Evolutionary conservation across 2,888 invertebrate genomes (phyloP), one percentile per base, ranked within the genome.

Genomic region (Pterobdella sp.): DNA sequence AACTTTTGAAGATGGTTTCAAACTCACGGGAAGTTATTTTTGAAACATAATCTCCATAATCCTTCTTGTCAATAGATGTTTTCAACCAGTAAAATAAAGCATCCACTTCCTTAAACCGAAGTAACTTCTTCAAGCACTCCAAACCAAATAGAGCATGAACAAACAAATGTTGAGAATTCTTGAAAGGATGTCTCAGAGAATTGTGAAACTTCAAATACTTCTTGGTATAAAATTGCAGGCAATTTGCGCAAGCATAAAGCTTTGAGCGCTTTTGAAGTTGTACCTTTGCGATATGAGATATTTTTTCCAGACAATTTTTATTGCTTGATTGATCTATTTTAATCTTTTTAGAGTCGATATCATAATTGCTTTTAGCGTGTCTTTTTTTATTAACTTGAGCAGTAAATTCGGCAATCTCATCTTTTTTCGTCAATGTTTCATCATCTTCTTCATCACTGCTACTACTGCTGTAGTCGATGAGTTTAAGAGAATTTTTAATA

Each of bases 381-480:
- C 26, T 22, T 26, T 42, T 42, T 42, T 42, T 42, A 42, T 22
- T 42, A 42, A 14, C 26, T n/a, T n/a, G n/a, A n/a, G n/a, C n/a
- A n/a, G n/a, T n/a, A n/a, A n/a, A n/a, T n/a, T n/a, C n/a, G n/a
- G n/a, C n/a, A n/a, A n/a, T 56, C 60, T 22, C 60, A 56, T 14
- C n/a, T 22, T n/a, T 3, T 22, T n/a, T 3, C 18, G 3, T 22
- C n/a, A 56, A 26, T 56, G 14, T 26, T 22, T 56, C 60, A 56
- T 4, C 60, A 4, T 56, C 26, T 18, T 56, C 60, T 26, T 22
- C n/a, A 26, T 56, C 60, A 14, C 49, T 22, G 26, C 60, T 56
- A 22, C 60, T 22, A 22, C 60, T 18, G n/a, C 60, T 56, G n/a
- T 56, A 56, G n/a, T 56, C 60, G 26, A 56, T 56, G n/a, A 56